Percentiles rank a stretch among this genome's conserved stretches.
phyloP scores from a whole-genome alignment of 2,888 invertebrate species.

The Mermis nigrescens region DNA sequence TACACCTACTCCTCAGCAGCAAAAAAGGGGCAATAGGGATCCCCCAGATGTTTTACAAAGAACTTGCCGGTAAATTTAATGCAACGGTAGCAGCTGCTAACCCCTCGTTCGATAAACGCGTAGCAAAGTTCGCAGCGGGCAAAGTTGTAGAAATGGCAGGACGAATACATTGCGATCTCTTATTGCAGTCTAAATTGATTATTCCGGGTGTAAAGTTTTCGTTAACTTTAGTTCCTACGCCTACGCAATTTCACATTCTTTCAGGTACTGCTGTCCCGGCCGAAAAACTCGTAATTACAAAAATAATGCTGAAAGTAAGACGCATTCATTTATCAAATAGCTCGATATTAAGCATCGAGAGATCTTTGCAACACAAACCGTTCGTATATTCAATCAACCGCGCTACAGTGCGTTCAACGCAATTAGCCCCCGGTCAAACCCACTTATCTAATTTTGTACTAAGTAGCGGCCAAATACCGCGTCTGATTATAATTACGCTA shows the following conservation, averaged over 20 bases:
- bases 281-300: background rate
- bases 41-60: background rate
- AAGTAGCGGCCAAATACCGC: background rate
- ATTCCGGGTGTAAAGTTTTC: background rate
- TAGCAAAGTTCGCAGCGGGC: background rate
- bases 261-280: background rate
- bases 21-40: too few species aligned
- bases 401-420: background rate
- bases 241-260: background rate
- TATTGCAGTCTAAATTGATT: background rate
- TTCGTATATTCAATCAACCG: background rate
- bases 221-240: background rate
- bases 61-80: background rate
- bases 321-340: background rate
- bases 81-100: background rate
- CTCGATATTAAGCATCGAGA: background rate
- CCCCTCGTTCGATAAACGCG: background rate
- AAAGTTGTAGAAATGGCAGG: background rate
- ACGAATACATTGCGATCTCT: background rate
- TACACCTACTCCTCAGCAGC: background rate
- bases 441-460: background rate
- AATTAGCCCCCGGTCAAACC: background rate
- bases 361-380: background rate
- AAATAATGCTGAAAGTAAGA: background rate
- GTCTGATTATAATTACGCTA: background rate